phyloP scores from a whole-genome alignment of 1,140 invertebrate species.

The Drosophila ohnishii region DNA sequence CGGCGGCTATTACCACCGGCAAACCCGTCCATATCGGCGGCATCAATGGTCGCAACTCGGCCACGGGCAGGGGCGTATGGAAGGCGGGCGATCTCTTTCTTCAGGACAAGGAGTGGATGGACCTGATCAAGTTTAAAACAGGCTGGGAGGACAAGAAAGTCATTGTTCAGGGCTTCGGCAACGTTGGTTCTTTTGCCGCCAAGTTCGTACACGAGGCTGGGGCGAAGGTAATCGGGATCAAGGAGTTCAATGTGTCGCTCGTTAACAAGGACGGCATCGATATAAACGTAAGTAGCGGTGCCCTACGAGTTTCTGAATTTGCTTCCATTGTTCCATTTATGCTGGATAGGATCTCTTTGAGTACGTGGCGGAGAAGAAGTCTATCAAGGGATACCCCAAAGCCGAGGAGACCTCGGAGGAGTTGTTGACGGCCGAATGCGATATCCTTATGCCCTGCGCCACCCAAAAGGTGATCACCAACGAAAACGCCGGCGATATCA shows the following conservation, averaged over 20 bases:
- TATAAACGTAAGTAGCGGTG: slow-evolving; percentile 85
- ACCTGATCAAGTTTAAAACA: slow-evolving; percentile 87
- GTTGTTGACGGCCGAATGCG: slow-evolving; percentile 90
- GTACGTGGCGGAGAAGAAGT: slow-evolving; percentile 84
- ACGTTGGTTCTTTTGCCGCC: slow-evolving; percentile 92
- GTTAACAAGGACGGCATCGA: slow-evolving; percentile 91
- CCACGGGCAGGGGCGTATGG: slow-evolving; percentile 94
- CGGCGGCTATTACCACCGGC: slow-evolving; percentile 92
- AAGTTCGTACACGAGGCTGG: slow-evolving; percentile 90
- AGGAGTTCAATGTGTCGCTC: slow-evolving; percentile 89
- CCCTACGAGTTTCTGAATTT: neutral
- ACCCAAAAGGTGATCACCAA: slow-evolving; percentile 91
- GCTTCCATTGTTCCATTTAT: neutral
- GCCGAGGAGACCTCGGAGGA: slow-evolving; percentile 86
- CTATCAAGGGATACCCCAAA: slow-evolving; percentile 89
- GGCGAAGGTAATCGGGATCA: slow-evolving; percentile 91
- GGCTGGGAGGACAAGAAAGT: slow-evolving; percentile 91
- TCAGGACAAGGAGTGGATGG: slow-evolving; percentile 91
- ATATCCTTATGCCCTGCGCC: slow-evolving; percentile 94
- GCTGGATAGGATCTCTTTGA: slow-evolving; percentile 52
- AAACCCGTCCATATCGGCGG: slow-evolving; percentile 90
- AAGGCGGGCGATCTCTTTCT: slow-evolving; percentile 92
- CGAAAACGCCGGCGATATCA: slow-evolving; percentile 89
- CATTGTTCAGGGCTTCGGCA: slow-evolving; percentile 95
- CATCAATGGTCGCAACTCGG: slow-evolving; percentile 93